A percentile compares a stretch with the other conserved stretches of the same genome.
Conservation (phyloP, 2,113 vertebrate species). For the Pterophyllum scalare region DNA sequence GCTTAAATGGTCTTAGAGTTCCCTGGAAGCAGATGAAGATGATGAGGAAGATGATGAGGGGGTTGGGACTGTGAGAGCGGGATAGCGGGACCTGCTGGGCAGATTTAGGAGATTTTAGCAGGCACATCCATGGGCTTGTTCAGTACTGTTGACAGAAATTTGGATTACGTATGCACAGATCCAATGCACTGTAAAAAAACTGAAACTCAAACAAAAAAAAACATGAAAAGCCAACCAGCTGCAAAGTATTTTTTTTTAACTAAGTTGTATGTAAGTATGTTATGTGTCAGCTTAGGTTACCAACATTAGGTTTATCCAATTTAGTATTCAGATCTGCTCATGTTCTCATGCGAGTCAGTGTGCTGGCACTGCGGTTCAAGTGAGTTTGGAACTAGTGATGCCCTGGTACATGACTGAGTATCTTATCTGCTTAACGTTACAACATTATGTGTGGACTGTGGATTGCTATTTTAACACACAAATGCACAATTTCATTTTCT, state of each 20-base stretch:
- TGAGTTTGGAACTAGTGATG: background rate
- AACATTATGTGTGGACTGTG: background rate
- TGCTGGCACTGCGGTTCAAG: background rate
- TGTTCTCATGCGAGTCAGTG: background rate
- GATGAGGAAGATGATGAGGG: slow-evolving; percentile 32
- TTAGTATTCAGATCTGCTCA: background rate
- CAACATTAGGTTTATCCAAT: background rate
- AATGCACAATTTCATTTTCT: background rate
- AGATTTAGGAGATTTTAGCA: slow-evolving; percentile 25
- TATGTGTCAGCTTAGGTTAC: background rate
- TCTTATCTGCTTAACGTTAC: background rate
- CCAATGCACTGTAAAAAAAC: background rate
- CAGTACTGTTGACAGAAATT: slow-evolving; percentile 56
- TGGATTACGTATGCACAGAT: slow-evolving; percentile 26
- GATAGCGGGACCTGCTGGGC: background rate
- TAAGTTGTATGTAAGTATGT: background rate
- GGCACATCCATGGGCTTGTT: slow-evolving; percentile 43
- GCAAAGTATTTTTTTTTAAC: background rate
- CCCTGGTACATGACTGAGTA: background rate
- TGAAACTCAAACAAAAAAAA: background rate
- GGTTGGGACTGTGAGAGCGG: slow-evolving; percentile 18
- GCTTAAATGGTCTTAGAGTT: slow-evolving; percentile 27
- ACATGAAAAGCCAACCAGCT: slow-evolving; percentile 18
- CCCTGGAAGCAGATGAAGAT: slow-evolving; percentile 28
- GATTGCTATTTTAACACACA: background rate